These are phyloP conservation scores for Anser cygnoides DNA, from an alignment of 2,113 vertebrate genomes.

Conservation along the genomic window DNA sequence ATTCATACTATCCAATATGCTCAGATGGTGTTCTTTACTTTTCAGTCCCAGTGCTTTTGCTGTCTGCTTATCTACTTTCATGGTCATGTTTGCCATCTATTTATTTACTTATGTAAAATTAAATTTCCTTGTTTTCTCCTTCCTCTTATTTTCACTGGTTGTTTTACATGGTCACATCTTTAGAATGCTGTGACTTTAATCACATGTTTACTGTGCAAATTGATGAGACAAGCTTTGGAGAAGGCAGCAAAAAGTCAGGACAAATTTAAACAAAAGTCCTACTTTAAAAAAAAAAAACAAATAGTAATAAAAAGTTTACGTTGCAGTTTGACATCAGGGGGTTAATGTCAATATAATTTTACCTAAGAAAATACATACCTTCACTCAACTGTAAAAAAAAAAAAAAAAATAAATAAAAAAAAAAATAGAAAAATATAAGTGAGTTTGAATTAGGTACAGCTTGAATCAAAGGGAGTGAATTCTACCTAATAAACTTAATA, in stretches of 20 bases:
- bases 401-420: background rate
- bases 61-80: background rate
- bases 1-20: background rate
- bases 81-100: background rate
- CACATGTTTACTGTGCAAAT: constrained; percentile 9
- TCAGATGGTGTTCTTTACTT: constrained; percentile 45
- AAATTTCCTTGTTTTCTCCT: constrained; percentile 13
- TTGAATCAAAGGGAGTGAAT: background rate
- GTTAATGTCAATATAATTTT: background rate
- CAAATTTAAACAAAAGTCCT: background rate
- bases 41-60: background rate
- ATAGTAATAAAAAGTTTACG: background rate
- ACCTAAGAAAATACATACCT: background rate
- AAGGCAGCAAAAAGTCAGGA: background rate
- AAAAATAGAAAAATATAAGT: background rate
- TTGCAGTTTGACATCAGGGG: background rate
- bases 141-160: background rate
- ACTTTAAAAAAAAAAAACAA: background rate
- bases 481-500: background rate
- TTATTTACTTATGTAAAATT: constrained; percentile 2
- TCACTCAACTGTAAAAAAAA: background rate
- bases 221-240: background rate
- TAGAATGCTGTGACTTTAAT: constrained; percentile 2
- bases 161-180: constrained; percentile 8
- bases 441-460: background rate